phyloP scores from a whole-genome alignment of 2,888 invertebrate genomes.

The Leucophenga maculata region DNA sequence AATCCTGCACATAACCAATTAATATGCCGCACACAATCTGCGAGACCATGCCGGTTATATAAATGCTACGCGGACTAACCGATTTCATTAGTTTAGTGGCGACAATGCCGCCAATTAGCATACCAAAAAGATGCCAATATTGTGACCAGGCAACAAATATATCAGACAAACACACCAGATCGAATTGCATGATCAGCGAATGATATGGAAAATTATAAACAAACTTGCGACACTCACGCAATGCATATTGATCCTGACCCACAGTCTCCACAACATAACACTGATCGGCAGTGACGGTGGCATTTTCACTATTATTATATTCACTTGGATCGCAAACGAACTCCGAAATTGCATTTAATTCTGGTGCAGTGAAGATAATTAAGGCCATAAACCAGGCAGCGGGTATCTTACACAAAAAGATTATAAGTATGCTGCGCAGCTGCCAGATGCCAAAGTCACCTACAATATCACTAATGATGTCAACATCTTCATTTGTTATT shows the following conservation, averaged over 20 bases:
- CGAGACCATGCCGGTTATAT: constrained; percentile 68
- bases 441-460: constrained; percentile 73
- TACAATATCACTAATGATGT: constrained; percentile 61
- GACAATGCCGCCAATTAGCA: constrained; percentile 71
- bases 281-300: constrained; percentile 58
- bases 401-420: constrained; percentile 73
- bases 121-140: constrained; percentile 73
- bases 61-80: constrained; percentile 69
- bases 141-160: constrained; percentile 73
- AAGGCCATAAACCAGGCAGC: constrained; percentile 74
- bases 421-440: constrained; percentile 68
- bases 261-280: constrained; percentile 54
- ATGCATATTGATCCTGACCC: constrained; percentile 44
- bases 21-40: constrained; percentile 70
- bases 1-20: constrained; percentile 68
- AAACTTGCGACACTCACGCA: constrained; percentile 58
- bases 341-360: constrained; percentile 61
- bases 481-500: constrained; percentile 28
- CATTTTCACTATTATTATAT: constrained; percentile 37
- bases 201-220: constrained; percentile 60
- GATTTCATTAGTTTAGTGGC: constrained; percentile 69
- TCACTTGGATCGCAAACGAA: constrained; percentile 56
- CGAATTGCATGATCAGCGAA: constrained; percentile 71
- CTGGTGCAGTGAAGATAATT: constrained; percentile 72
- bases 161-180: constrained; percentile 70